A percentile compares a stretch with the other conserved stretches of the same genome.
Evolutionary conservation across 92 coral and sea anemone genomes (phyloP).

Genomic region (Zoanthus sociatus): DNA sequence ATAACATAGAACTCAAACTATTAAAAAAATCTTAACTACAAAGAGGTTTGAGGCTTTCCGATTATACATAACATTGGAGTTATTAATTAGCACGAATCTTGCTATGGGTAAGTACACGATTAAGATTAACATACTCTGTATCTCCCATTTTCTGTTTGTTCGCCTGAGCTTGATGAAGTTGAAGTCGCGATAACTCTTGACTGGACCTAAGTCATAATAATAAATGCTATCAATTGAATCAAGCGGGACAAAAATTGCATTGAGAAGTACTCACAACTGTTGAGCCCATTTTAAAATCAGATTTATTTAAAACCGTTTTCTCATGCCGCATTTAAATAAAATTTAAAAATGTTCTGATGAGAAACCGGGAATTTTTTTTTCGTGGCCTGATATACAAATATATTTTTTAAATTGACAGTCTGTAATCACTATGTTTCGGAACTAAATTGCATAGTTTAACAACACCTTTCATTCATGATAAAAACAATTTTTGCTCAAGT

Average conservation of each 20-base stretch:
- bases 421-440: neutral
- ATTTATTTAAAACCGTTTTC: too few species aligned
- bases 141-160: constrained; percentile 41
- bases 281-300: too few species aligned
- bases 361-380: too few species aligned
- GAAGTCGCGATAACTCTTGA: constrained; percentile 33
- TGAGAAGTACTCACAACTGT: too few species aligned
- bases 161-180: constrained; percentile 36
- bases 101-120: neutral
- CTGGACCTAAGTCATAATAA: constrained; percentile 19
- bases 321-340: too few species aligned
- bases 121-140: constrained; percentile 9
- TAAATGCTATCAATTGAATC: neutral
- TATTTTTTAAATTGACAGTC: neutral
- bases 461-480: neutral
- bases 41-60: too few species aligned
- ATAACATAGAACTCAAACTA: too few species aligned
- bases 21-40: neutral
- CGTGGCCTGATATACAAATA: too few species aligned
- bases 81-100: neutral
- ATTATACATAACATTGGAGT: too few species aligned
- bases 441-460: neutral
- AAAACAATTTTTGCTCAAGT: neutral
- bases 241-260: neutral
- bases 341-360: too few species aligned